Evolutionary conservation across 2,113 vertebrate species (phyloP).

Genomic region (Stomatorhinus ivindoensis): DNA sequence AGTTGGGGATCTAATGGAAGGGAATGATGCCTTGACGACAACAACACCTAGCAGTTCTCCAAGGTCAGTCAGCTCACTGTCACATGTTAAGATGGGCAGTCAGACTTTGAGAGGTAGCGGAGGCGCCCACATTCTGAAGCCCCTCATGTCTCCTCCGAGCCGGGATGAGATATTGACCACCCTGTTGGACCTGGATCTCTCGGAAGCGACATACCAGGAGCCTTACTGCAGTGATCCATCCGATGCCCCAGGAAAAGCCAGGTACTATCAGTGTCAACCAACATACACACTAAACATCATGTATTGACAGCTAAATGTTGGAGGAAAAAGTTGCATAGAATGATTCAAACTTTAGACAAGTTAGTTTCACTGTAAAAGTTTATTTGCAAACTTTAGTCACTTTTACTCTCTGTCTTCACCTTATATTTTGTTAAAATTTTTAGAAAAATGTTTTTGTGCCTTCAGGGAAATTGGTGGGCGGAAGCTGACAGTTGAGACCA

Average conservation of each 20-base stretch:
- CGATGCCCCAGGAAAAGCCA: constrained; percentile 84
- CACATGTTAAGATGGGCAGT: constrained; percentile 73
- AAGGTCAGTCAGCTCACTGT: constrained; percentile 82
- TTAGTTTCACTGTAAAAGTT: not conserved
- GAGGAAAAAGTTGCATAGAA: not conserved
- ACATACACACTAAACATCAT: not conserved
- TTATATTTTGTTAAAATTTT: not conserved
- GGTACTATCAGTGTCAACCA: constrained; percentile 56
- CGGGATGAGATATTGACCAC: constrained; percentile 90
- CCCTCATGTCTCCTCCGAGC: constrained; percentile 94
- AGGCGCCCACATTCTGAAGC: constrained; percentile 77
- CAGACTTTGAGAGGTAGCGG: constrained; percentile 71
- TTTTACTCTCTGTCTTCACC: not conserved
- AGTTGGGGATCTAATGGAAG: constrained; percentile 74
- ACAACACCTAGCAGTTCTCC: constrained; percentile 90
- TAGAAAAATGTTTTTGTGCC: not conserved
- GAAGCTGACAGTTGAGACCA: constrained; percentile 77
- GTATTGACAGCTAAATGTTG: not conserved
- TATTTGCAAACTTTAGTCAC: not conserved
- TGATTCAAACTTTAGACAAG: not conserved
- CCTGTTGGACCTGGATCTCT: constrained; percentile 79
- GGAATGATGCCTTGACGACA: constrained; percentile 71
- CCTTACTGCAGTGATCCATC: constrained; percentile 94
- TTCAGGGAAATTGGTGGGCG: constrained; percentile 84
- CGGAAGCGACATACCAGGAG: constrained; percentile 87